Conservation (phyloP, 2,888 invertebrate species). For the Catocala sponsa region DNA sequence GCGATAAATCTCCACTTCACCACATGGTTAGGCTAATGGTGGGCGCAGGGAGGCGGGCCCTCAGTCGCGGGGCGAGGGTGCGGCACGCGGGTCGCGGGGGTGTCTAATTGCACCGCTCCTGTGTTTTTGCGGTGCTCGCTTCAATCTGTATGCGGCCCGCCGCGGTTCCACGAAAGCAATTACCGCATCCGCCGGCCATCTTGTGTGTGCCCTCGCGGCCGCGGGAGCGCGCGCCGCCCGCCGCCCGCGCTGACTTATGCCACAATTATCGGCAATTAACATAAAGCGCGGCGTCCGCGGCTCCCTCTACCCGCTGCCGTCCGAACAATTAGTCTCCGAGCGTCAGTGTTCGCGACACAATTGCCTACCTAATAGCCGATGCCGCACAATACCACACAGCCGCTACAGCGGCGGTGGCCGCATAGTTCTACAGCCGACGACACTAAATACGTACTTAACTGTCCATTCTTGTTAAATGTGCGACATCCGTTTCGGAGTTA, state of each 20-base stretch:
- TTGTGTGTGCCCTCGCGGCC: constrained; percentile 57
- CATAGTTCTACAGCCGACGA: too few species aligned
- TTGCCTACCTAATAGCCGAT: not conserved
- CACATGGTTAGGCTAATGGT: constrained; percentile 45
- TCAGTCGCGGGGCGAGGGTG: constrained; percentile 29
- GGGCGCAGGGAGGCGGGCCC: constrained; percentile 39
- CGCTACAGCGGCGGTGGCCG: too few species aligned
- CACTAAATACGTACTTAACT: too few species aligned
- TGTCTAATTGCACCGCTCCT: constrained; percentile 67
- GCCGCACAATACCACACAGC: too few species aligned
- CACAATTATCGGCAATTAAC: constrained; percentile 76
- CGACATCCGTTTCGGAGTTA: too few species aligned
- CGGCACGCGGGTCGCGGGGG: constrained; percentile 25
- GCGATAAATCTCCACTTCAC: constrained; percentile 36
- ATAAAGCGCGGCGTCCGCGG: constrained; percentile 53
- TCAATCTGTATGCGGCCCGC: constrained; percentile 76
- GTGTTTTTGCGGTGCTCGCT: constrained; percentile 70
- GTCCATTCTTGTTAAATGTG: not conserved
- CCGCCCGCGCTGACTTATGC: constrained; percentile 53
- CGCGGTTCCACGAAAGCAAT: constrained; percentile 82
- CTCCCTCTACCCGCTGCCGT: constrained; percentile 13
- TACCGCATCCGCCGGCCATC: constrained; percentile 84
- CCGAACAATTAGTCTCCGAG: constrained; percentile 11
- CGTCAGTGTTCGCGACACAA: not conserved
- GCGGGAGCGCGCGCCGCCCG: constrained; percentile 22